Evolutionary conservation across 2,113 vertebrate species (phyloP), one percentile per base, ranked within the genome.

Genomic region (Bagarius yarrelli): DNA sequence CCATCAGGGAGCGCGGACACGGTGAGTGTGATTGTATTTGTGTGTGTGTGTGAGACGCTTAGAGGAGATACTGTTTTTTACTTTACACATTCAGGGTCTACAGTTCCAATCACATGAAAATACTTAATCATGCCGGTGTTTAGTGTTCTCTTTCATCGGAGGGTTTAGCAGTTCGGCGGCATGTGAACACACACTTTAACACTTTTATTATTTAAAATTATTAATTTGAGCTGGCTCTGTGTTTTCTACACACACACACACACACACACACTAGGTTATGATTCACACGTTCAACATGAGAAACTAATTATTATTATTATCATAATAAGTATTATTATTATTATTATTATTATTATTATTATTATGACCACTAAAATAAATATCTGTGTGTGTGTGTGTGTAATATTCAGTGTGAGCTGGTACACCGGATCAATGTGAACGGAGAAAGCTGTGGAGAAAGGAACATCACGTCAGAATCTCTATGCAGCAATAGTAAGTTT

Each of bases 11-110:
- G 52, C 59, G 12, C 21, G 0, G 50, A 77, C n/a, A 71, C 55
- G 85, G 85, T 86, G 81, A 84, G 77, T 67, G 32, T 66, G 23
- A 71, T 55, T 47, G 23, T 82, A n/a, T 56, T 57, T 71, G 66
- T 56, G 70, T 60, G 57, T 30, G 36, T 16, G 27, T 40, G 11
- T 32, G 57, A 66, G 32, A 66, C 6, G 23, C 61, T 18, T 5
- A 63, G 14, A 30, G 2, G 5, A 14, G 14, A 15, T 27, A 60
- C n/a, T n/a, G n/a, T n/a, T n/a, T 27, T 14, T 27, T 27, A 18
- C 14, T 27, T 60, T 14, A 60, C 15, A 27, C 27, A 27, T 27
- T 60, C 9, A 3, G 30, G 9, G 27, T 18, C 2, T 64, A 34
- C 2, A 34, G 25, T 61, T 12, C 14, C 1, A 5, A 27, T 61